Base-by-base conservation (phyloP, 2,888 invertebrate species). In the Rhagium mordax region DNA sequence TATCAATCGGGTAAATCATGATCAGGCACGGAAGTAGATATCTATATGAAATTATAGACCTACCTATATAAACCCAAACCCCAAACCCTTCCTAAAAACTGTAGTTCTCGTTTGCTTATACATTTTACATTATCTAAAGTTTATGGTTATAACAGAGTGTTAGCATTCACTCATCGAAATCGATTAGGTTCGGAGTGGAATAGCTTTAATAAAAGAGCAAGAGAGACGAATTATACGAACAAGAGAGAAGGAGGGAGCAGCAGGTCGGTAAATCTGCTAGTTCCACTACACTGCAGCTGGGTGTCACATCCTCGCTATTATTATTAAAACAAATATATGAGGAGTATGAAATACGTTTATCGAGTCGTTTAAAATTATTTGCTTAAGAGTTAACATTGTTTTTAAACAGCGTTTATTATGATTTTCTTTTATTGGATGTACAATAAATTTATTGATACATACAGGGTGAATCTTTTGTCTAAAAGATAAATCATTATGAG, bases 131-230 rank as follows among this genome's bases (percentile, higher is more conserved):
- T 75, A 72, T 73, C 70, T 51, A 70, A 59, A 71, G 78, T 74
- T 74, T 78, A 75, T 77, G 76, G 71, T 75, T 75, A 74, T 76
- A 77, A 74, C 78, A 78, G 78, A 77, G 75, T 78, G 78, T 79
- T 79, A 75, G 77, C 78, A 78, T 78, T 78, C 79, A 78, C 75
- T 78, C 78, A 79, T 79, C 78, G 78, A 76, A 79, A 78, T 78
- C 77, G 77, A 78, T 79, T 79, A 71, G 72, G 72, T 76, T 71
- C 71, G 68, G 72, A 70, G 59, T 67, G 75, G 74, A 72, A 67
- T 70, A 41, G 61, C 49, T 74, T 33, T 70, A 74, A n/a, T n/a
- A n/a, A 70, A 70, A 65, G 71, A 72, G 75, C 27, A 65, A 78
- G 69, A 57, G 71, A 74, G 70, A 68, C 20, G 47, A 20, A 7